Evolutionary conservation across 1,140 invertebrate genomes (phyloP), one percentile per base, ranked within the genome.

Genomic region (Diachasma alloeum): DNA sequence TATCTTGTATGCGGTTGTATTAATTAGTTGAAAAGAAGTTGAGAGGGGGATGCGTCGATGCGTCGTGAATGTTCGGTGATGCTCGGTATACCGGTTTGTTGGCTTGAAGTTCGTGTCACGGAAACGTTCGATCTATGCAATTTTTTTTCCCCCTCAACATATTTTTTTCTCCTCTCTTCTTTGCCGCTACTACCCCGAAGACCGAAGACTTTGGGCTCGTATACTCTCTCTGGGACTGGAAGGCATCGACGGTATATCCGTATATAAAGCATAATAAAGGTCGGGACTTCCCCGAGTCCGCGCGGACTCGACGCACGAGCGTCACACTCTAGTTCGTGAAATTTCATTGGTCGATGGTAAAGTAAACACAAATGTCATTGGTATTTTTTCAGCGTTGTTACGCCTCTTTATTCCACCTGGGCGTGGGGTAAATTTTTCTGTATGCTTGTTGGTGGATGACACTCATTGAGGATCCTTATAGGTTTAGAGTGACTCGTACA

Each of bases 401-500:
- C 85, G 85, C 87, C 87, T 85, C 83, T 86, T 85, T 86, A 83
- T 86, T 85, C 81, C 70, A 31, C 66, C 73, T 78, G 83, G 87
- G 87, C 87, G 87, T 86, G 70, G 68, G 82, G 42, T 4, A 0
- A 19, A 83, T 84, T 84, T 86, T 86, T 84, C 79, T 26, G 15
- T 8, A 5, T 5, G 5, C 74, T 80, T 78, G 81, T 88, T 88
- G 87, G 86, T 74, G 70, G 77, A n/a, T 37, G 11, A 8, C 8
- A 17, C 17, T 15, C 39, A 42, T 66, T 9, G 46, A 13, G 37
- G 44, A 69, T 79, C 81, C 81, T 83, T 82, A 86, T 87, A 85
- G 84, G 85, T 76, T 42, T 17, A 67, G 8, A 66, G 67, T 56
- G 59, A 82, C 82, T 84, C 80, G 82, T 82, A 81, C 80, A 83